Evolutionary conservation across 1,140 invertebrate species (phyloP).

Genomic region (Ostrea denselamellosa): DNA sequence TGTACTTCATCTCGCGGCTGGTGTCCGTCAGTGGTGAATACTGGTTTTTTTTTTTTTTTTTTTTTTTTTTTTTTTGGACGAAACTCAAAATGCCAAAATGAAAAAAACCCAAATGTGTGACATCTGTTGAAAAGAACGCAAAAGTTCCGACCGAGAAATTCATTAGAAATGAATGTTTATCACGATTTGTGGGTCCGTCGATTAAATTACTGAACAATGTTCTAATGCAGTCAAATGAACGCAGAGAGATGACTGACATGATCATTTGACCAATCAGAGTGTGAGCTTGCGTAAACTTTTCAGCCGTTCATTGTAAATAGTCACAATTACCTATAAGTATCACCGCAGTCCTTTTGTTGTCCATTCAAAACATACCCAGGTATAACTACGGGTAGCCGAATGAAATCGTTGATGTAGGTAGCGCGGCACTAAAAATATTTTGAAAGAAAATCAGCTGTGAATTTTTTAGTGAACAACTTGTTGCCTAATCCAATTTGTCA

Average conservation of each 20-base stretch:
- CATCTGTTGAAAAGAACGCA: slow-evolving; percentile 7
- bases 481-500: slow-evolving; percentile 22
- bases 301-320: slow-evolving; percentile 14
- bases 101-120: background rate
- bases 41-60: no score
- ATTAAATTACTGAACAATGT: slow-evolving; percentile 39
- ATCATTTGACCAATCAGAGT: slow-evolving; percentile 8
- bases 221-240: slow-evolving; percentile 15
- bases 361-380: slow-evolving; percentile 29
- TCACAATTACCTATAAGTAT: slow-evolving; percentile 44
- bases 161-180: slow-evolving; percentile 11
- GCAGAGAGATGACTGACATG: slow-evolving; percentile 17
- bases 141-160: slow-evolving; percentile 11
- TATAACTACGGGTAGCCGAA: background rate
- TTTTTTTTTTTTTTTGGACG: background rate
- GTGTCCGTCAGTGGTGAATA: no score
- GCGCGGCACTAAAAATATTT: background rate
- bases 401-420: slow-evolving; percentile 41
- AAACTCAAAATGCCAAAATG: slow-evolving; percentile 28
- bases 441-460: background rate
- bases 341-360: background rate
- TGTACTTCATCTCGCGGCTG: no score
- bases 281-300: background rate
- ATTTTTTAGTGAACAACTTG: background rate
- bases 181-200: background rate